Conservation (phyloP, 2,113 vertebrate species). For the Colinus virginianus region DNA sequence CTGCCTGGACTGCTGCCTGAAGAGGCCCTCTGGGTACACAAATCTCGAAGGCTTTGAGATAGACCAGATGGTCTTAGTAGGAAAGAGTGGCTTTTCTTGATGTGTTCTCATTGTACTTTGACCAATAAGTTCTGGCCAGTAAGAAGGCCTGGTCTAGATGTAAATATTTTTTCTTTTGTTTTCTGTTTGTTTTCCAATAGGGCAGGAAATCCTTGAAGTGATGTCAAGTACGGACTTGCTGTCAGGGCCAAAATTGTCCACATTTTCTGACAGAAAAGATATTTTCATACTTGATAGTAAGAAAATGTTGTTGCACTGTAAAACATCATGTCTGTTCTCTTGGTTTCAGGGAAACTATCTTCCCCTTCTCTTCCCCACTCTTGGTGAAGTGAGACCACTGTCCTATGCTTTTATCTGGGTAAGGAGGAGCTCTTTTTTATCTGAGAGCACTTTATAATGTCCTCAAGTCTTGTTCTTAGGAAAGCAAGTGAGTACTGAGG, state of each 20-base stretch:
- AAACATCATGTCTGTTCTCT: background rate
- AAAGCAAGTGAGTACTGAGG: background rate
- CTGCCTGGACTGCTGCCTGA: background rate
- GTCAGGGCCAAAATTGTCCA: background rate
- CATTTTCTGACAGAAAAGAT: constrained; percentile 15
- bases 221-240: background rate
- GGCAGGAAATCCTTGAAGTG: background rate
- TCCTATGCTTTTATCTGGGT: background rate
- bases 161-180: constrained; percentile 26
- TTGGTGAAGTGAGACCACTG: background rate
- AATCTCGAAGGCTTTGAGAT: constrained; percentile 26
- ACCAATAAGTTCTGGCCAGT: background rate
- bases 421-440: background rate
- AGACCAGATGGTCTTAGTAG: constrained; percentile 33
- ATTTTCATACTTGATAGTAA: background rate
- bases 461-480: background rate
- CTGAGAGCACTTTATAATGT: background rate
- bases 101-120: constrained; percentile 2
- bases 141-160: background rate
- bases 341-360: background rate
- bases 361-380: background rate
- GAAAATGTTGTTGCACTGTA: background rate
- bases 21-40: background rate
- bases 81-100: constrained; percentile 1
- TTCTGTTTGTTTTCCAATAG: constrained; percentile 7